Conservation (phyloP, 2,888 invertebrate genomes). For the Acanthacorydalis orientalis region DNA sequence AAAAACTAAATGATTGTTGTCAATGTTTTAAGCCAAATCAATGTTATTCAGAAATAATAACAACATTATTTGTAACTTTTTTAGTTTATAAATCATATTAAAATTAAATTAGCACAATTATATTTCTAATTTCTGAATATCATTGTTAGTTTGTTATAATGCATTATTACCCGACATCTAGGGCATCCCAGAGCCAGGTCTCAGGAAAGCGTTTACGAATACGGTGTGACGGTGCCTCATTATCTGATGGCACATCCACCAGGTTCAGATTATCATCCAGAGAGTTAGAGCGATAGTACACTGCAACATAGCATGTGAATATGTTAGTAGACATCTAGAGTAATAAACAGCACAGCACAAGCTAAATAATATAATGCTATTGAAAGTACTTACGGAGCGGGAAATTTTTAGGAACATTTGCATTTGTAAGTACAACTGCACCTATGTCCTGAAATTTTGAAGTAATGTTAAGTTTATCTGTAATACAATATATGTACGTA, state of each 20-base stretch:
- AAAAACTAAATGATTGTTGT: too few species aligned
- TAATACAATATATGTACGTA: too few species aligned
- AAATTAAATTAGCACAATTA: too few species aligned
- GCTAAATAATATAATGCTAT: not conserved
- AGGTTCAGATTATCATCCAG: slow-evolving; percentile 3
- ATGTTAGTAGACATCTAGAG: not conserved
- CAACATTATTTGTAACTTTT: too few species aligned
- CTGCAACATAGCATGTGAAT: slow-evolving; percentile 1
- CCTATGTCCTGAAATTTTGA: slow-evolving; percentile 51
- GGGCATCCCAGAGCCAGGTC: slow-evolving; percentile 51
- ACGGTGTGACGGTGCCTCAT: slow-evolving; percentile 11
- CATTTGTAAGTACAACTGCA: slow-evolving; percentile 58
- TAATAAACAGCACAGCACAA: not conserved
- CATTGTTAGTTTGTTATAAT: not conserved
- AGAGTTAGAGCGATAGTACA: slow-evolving; percentile 5
- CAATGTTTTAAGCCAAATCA: too few species aligned
- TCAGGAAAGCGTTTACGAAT: slow-evolving; percentile 51
- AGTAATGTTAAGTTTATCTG: not conserved
- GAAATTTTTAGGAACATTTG: slow-evolving; percentile 39
- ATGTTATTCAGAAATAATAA: too few species aligned
- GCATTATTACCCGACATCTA: slow-evolving; percentile 37
- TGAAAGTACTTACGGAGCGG: slow-evolving; percentile 38
- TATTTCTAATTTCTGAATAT: too few species aligned
- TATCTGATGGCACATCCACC: not conserved
- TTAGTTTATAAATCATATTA: too few species aligned